Conservation (phyloP, 2,888 invertebrate species). For the Hyposoter dolosus region DNA sequence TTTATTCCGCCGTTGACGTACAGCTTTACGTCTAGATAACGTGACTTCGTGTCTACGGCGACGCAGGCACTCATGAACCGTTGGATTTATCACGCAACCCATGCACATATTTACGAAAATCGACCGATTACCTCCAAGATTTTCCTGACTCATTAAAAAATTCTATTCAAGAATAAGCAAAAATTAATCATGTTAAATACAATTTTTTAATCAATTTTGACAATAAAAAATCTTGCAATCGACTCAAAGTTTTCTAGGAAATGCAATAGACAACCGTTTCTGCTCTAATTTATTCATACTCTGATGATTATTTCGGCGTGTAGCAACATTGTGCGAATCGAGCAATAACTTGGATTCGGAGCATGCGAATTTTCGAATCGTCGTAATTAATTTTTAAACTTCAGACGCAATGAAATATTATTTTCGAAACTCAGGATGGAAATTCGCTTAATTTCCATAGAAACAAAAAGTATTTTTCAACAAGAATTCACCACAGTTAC, state of each 20-base stretch:
- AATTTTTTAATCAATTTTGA: neutral
- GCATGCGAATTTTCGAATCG: neutral
- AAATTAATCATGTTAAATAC: neutral
- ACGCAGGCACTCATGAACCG: slow-evolving; percentile 15
- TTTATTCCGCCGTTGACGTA: slow-evolving; percentile 64
- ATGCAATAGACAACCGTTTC: neutral
- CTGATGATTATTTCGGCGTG: neutral
- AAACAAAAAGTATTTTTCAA: neutral
- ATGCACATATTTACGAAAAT: slow-evolving; percentile 25
- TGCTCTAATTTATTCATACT: neutral
- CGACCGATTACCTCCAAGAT: neutral
- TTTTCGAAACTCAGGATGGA: neutral
- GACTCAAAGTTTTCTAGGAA: neutral
- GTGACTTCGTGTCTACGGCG: slow-evolving; percentile 26
- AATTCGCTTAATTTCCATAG: neutral
- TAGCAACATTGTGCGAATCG: neutral
- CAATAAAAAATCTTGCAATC: neutral
- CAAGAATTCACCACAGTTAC: neutral
- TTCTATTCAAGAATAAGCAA: neutral
- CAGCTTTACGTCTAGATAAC: slow-evolving; percentile 27
- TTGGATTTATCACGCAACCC: slow-evolving; percentile 21
- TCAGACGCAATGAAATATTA: neutral
- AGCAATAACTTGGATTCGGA: neutral
- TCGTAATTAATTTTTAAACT: neutral
- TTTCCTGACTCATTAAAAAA: neutral